Percentiles rank a stretch among this genome's conserved stretches.
Conservation (phyloP, 2,888 invertebrate genomes). For the Chrysopilus asiliformis region DNA sequence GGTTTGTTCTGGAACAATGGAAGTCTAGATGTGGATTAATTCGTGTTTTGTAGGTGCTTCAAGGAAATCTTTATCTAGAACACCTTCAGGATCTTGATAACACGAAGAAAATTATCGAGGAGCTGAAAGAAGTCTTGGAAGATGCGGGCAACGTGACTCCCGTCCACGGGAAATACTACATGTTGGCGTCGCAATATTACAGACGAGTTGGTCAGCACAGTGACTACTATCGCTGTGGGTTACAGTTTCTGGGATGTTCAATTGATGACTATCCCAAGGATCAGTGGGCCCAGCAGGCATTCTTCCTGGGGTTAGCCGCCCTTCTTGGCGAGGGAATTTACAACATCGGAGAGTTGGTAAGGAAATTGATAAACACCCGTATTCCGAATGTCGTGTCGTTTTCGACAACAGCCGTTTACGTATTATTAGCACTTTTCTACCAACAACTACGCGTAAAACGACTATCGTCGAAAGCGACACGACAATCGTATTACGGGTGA, state of each 20-base stretch:
- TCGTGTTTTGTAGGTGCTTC: slow-evolving; percentile 48
- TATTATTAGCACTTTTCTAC: too few species aligned
- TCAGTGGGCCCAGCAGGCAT: slow-evolving; percentile 66
- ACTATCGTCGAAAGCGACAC: too few species aligned
- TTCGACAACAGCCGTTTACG: too few species aligned
- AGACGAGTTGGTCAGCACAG: slow-evolving; percentile 72
- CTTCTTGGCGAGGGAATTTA: slow-evolving; percentile 90
- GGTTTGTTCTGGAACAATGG: neutral
- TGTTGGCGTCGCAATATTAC: slow-evolving; percentile 84
- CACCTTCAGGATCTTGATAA: slow-evolving; percentile 63
- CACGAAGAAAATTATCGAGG: slow-evolving; percentile 75
- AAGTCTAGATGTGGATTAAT: too few species aligned
- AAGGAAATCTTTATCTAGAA: slow-evolving; percentile 66
- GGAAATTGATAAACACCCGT: too few species aligned
- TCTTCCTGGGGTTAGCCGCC: slow-evolving; percentile 86
- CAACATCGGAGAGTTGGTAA: slow-evolving; percentile 87
- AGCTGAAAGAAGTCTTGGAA: slow-evolving; percentile 71
- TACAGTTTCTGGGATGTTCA: slow-evolving; percentile 69
- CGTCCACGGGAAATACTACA: slow-evolving; percentile 89
- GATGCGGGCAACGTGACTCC: slow-evolving; percentile 84
- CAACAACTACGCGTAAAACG: too few species aligned
- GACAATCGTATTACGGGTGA: too few species aligned
- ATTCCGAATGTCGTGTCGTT: too few species aligned
- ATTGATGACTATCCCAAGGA: slow-evolving; percentile 49
- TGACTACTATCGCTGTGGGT: slow-evolving; percentile 87